Base-by-base conservation (phyloP, 2,797 vertebrate species). In the Serranus cabrilla region DNA sequence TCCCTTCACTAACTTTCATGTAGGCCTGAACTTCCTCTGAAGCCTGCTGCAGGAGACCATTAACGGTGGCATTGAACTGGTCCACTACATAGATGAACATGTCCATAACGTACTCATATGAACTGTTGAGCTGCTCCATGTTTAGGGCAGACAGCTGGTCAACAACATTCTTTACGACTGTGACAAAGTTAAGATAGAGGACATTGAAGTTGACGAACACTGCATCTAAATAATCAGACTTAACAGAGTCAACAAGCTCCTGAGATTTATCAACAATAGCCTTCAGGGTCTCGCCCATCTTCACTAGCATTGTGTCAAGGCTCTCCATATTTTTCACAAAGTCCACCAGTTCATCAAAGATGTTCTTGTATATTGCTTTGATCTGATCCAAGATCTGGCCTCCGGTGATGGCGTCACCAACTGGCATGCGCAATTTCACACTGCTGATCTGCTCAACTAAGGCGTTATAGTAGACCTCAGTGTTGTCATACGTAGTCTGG, bases 231-330 rank as follows among this genome's bases (percentile, higher is more conserved):
- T 92, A 92, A 82, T 94, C 91, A 34, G 91, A 94, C 42, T 91
- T 90, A 50, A 96, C 63, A 21, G 58, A 83, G 87, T 94, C 93
- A 69, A 97, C 77, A 37, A 90, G 66, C 78, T 91, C 78, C 91
- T 96, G 93, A 61, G 89, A 40, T 64, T 89, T 87, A 37, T 95
- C 89, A 76, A 96, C 95, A 74, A 89, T 5, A 17, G 71, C 58
- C 56, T 95, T 89, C 20, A 95, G 68, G 64, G 86, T 62, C 21
- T 90, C 65, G 67, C 93, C 90, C 11, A 97, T 84, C 49, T 94
- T 74, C 67, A 73, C 92, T 52, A 99, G 88, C 73, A 92, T 90
- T 43, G 83, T 90, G 86, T 96, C 94, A 87, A 95, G 87, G 50
- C 89, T 95, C 57, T 94, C 92, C 64, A 96, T 84, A 34, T 90